phyloP scores from a whole-genome alignment of 2,797 vertebrate species.

The Octomys mimax region DNA sequence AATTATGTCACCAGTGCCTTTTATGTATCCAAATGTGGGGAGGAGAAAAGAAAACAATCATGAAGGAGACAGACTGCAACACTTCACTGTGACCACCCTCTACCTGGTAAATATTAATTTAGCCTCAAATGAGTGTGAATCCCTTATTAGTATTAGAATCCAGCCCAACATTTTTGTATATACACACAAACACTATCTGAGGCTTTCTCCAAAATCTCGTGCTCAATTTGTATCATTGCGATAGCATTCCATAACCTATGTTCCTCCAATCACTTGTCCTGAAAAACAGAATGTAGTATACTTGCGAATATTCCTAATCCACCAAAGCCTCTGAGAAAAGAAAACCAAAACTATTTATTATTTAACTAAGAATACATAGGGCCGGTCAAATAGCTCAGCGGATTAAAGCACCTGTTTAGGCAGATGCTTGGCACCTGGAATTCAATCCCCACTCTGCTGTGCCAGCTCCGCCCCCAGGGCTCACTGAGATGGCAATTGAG shows the following conservation, averaged over 20 bases:
- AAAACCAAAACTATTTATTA: neutral
- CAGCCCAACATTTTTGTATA: neutral
- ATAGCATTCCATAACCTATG: too few species aligned
- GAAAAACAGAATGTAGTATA: neutral
- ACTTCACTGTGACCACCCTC: neutral
- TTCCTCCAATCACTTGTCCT: neutral
- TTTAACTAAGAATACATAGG: neutral
- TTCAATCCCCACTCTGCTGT: too few species aligned
- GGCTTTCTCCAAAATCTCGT: neutral
- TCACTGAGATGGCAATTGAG: too few species aligned
- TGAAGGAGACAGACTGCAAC: neutral
- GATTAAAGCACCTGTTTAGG: too few species aligned
- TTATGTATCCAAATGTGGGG: neutral
- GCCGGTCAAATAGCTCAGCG: too few species aligned
- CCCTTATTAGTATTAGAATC: neutral
- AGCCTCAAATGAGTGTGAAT: neutral
- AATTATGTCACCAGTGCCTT: neutral
- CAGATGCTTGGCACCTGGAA: too few species aligned
- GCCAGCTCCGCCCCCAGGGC: too few species aligned
- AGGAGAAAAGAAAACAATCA: neutral
- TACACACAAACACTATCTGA: neutral
- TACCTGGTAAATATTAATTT: neutral
- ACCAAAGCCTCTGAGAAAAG: neutral
- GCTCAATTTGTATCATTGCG: neutral
- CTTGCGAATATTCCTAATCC: neutral